Conservation (phyloP, 1,140 invertebrate species). For the Homarus americanus region DNA sequence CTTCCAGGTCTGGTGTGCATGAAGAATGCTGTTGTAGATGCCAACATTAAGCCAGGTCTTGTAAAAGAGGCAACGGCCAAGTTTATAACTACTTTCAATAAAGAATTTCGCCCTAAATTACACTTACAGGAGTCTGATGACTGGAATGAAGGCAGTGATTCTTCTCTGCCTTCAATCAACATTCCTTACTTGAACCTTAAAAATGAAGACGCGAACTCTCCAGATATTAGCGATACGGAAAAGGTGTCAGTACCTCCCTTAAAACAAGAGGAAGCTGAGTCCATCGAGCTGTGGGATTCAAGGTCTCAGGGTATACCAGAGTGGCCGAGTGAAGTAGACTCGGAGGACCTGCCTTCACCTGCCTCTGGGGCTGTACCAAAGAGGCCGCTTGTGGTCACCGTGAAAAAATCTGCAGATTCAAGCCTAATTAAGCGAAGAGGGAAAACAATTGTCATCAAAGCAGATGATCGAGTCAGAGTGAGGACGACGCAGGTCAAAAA, state of each 20-base stretch:
- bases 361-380: conserved; percentile 55
- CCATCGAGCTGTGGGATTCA: conserved; percentile 51
- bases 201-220: conserved; percentile 38
- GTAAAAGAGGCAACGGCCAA: conserved; percentile 38
- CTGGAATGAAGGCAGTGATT: conserved; percentile 34
- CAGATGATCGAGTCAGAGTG: neutral
- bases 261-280: conserved; percentile 49
- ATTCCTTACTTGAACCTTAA: conserved; percentile 53
- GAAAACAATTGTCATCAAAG: neutral
- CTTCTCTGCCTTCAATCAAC: conserved; percentile 7
- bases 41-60: conserved; percentile 26
- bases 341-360: neutral
- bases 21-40: neutral
- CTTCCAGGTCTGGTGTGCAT: neutral
- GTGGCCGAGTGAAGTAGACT: neutral
- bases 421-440: neutral
- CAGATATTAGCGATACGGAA: conserved; percentile 5
- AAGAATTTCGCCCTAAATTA: conserved; percentile 30
- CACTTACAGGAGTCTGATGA: conserved; percentile 34
- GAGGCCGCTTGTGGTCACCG: neutral
- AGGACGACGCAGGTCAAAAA: neutral
- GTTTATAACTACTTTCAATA: conserved; percentile 35
- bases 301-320: conserved; percentile 6
- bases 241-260: neutral
- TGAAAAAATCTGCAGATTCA: neutral